These are phyloP conservation scores for Diarsia rubi DNA, from an alignment of 2,888 invertebrate genomes.

Conservation along the genomic window DNA sequence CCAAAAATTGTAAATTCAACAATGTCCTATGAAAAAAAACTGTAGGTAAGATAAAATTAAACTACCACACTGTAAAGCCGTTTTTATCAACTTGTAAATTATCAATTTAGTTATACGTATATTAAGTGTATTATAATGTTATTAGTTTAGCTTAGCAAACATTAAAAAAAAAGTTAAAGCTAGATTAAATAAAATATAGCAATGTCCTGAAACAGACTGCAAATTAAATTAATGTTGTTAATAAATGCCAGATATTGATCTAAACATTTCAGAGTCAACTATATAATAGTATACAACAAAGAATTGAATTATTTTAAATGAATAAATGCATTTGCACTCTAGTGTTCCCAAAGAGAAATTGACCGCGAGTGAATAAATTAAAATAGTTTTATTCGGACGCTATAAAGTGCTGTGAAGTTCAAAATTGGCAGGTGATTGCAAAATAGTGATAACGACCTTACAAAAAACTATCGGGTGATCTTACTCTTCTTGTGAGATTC, in stretches of 20 bases:
- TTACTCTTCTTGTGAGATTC: neutral
- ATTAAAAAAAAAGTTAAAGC: no score
- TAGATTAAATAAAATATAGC: slow-evolving; percentile 10
- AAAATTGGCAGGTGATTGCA: slow-evolving; percentile 51
- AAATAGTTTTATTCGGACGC: slow-evolving; percentile 46
- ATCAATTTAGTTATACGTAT: no score
- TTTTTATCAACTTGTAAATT: no score
- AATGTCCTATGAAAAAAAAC: neutral
- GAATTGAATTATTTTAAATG: slow-evolving; percentile 57
- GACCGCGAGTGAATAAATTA: slow-evolving; percentile 43
- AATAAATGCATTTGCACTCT: slow-evolving; percentile 58
- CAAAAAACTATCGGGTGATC: slow-evolving; percentile 9
- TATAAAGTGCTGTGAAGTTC: slow-evolving; percentile 35
- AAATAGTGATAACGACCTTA: slow-evolving; percentile 35
- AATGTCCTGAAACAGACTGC: neutral
- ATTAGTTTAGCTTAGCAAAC: no score
- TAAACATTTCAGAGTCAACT: slow-evolving; percentile 28
- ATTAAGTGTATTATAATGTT: no score
- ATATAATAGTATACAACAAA: slow-evolving; percentile 37
- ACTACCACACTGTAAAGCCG: neutral
- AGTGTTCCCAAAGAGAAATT: slow-evolving; percentile 42
- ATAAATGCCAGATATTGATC: slow-evolving; percentile 13
- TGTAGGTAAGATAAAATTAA: neutral
- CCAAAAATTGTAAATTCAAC: neutral
- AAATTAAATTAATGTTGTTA: slow-evolving; percentile 22